phyloP scores from a whole-genome alignment of 2,888 invertebrate genomes.

The Temnothorax ravouxi region DNA sequence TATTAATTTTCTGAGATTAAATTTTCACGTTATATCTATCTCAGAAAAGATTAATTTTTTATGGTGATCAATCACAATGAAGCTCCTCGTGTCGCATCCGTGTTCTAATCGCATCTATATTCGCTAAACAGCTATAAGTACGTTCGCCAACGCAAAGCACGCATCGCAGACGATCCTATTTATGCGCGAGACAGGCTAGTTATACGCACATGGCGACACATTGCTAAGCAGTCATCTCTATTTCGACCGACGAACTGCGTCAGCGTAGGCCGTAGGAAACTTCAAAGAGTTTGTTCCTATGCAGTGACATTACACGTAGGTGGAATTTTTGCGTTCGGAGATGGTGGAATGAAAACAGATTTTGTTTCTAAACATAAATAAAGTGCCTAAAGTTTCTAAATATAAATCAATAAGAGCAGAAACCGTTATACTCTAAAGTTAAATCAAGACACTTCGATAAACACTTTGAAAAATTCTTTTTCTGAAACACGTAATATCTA shows the following conservation, averaged over 20 bases:
- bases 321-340: conserved; percentile 24
- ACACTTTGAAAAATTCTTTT: not conserved
- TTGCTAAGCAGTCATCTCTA: conserved; percentile 66
- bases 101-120: conserved; percentile 51
- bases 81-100: not conserved
- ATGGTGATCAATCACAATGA: not conserved
- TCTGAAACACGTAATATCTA: not conserved
- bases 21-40: not conserved
- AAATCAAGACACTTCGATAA: not conserved
- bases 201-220: conserved; percentile 47
- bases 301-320: conserved; percentile 54
- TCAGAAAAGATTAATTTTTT: conserved; percentile 14
- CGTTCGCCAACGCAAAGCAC: conserved; percentile 45
- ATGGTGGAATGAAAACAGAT: conserved; percentile 15
- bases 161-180: conserved; percentile 60
- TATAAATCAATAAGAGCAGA: not conserved
- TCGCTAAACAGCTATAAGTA: conserved; percentile 54
- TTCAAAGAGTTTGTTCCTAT: conserved; percentile 61
- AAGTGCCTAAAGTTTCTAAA: not conserved
- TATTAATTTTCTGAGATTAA: not conserved
- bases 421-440: not conserved
- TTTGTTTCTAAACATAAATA: not conserved
- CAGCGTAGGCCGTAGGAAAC: conserved; percentile 56
- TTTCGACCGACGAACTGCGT: conserved; percentile 61
- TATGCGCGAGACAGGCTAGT: conserved; percentile 57